Evolutionary conservation across 2,113 vertebrate genomes (phyloP).

Genomic region (Chrysochloris asiatica): DNA sequence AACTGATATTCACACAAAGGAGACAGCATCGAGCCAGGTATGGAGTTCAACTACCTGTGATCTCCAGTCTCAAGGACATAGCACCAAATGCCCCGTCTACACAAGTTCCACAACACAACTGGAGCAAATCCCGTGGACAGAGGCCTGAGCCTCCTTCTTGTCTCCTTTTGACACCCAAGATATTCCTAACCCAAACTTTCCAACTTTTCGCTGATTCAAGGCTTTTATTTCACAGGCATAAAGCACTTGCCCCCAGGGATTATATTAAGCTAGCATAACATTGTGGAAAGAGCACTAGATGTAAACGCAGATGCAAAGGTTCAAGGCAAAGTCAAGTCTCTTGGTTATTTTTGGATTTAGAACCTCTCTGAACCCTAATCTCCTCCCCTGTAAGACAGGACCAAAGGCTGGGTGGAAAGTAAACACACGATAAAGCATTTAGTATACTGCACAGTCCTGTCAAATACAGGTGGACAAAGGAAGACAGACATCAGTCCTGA

Average conservation of each 20-base stretch:
- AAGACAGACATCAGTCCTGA: background rate
- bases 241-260: background rate
- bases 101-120: background rate
- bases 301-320: background rate
- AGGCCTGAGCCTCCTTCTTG: background rate
- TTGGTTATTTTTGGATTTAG: background rate
- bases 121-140: background rate
- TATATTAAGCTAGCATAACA: background rate
- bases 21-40: background rate
- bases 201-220: background rate
- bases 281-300: background rate
- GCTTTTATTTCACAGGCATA: background rate
- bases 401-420: background rate
- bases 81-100: no score
- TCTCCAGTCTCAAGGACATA: background rate
- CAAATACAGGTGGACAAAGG: background rate
- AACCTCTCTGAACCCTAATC: background rate
- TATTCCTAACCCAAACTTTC: background rate
- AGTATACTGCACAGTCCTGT: no score
- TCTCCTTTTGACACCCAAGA: background rate
- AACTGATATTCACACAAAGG: background rate
- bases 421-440: no score
- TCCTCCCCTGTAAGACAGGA: background rate
- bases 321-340: background rate
- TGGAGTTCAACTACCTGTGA: background rate